Percentiles rank a stretch among this genome's conserved stretches.
These are phyloP conservation scores for Phyllotis vaccarum DNA, from an alignment of 2,797 vertebrate genomes.

Conservation along the genomic window DNA sequence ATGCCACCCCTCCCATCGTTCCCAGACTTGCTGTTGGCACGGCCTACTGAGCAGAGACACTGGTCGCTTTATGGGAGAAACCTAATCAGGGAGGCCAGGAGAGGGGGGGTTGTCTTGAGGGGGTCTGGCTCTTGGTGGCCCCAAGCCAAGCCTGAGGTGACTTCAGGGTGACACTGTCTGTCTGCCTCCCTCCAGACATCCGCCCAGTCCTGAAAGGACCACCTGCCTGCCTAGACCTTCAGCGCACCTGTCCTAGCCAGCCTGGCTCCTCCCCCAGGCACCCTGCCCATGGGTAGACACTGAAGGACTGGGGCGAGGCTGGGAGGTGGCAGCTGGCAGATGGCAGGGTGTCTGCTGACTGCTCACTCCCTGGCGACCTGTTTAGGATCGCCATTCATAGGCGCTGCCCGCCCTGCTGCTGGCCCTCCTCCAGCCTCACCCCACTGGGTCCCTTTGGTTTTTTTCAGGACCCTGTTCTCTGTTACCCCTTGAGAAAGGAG, in stretches of 20 bases:
- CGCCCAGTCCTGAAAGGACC: conserved; percentile 70
- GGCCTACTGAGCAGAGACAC: conserved; percentile 88
- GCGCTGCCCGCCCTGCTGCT: fast-evolving
- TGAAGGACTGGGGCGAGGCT: not conserved
- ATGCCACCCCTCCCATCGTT: conserved; percentile 57
- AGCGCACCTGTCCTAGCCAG: conserved; percentile 85
- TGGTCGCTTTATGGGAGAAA: conserved; percentile 89
- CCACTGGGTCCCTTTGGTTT: not conserved
- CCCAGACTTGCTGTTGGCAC: conserved; percentile 82
- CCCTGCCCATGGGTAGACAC: conserved; percentile 35
- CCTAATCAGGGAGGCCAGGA: conserved; percentile 82
- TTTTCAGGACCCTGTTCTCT: not conserved
- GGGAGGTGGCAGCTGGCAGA: conserved; percentile 48
- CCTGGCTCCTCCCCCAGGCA: conserved; percentile 78
- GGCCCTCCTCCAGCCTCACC: not conserved
- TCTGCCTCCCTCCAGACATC: conserved; percentile 85
- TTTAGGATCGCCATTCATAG: not conserved
- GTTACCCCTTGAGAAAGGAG: not conserved
- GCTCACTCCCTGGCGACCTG: not conserved
- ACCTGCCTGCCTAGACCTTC: conserved; percentile 68
- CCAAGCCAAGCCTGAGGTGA: conserved; percentile 88
- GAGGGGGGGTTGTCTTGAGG: conserved; percentile 35
- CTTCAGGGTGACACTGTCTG: conserved; percentile 90
- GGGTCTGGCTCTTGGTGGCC: conserved; percentile 80
- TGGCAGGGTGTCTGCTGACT: conserved; percentile 11